Base-by-base conservation (phyloP, 30 jellyfish, hydroid and myxozoan species). In the Pelagia noctiluca region DNA sequence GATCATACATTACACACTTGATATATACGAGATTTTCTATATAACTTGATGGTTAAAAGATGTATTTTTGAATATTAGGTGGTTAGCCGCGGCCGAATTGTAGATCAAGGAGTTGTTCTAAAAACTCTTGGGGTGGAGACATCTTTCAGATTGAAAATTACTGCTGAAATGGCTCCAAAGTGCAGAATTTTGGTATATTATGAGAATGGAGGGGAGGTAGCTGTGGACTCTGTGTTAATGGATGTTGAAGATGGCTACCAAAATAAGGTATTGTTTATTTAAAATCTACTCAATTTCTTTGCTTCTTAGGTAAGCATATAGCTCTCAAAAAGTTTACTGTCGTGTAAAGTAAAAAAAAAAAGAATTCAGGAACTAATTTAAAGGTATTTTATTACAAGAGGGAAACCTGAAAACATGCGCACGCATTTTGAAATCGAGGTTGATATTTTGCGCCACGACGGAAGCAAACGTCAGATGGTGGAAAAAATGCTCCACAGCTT, bases 161-260 rank as follows among this genome's bases (percentile, higher is more conserved):
- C 89, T 5, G 84, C 85, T 21, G 72, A 53, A 0, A 81, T 89
- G 95, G 89, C 89, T 19, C 97, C 97, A 31, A 72, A 53, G 23
- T 80, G 90, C 38, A 67, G 97, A 8, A 60, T 89, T 7, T 42
- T 89, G 24, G 97, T 75, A 1, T 89, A 70, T 67, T 89, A 35
- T 35, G 86, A 29, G 38, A 34, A 63, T n/a, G 53, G 66, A 3
- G 91, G 95, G 33, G 97, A 89, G 50, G 42, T 75, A n/a, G 88
- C 65, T 21, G 92, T 89, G 0, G 97, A 89, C 47, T 73, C 95
- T 1, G 69, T 64, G 3, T 33, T 75, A 46, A 37, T 89, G 63
- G 88, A 89, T 30, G 46, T 76, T 32, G 87, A 75, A 48, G 83
- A 75, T 34, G 82, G 35, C 0, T 75, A 8, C 53, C 62, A 81